Evolutionary conservation across 1,140 invertebrate species (phyloP).

Genomic region (Drosophila sp.): DNA sequence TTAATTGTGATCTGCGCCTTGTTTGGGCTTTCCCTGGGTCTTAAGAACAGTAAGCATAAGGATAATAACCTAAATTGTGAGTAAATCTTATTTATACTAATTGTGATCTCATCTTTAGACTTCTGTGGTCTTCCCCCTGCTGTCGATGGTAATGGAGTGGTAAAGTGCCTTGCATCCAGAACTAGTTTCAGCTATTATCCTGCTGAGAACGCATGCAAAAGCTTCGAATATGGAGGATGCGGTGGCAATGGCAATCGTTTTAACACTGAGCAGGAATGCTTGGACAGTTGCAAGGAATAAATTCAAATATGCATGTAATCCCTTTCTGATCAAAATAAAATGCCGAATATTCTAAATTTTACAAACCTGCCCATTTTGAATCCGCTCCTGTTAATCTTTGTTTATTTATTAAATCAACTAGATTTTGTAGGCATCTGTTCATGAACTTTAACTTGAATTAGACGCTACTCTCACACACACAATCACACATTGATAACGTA

Average conservation of each 20-base stretch:
- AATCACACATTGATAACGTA: too few species aligned
- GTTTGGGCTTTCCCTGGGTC: constrained; percentile 47
- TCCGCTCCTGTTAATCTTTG: too few species aligned
- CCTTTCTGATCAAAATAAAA: too few species aligned
- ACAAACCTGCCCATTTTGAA: too few species aligned
- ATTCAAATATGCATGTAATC: too few species aligned
- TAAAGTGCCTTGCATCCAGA: constrained; percentile 50
- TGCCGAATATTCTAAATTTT: too few species aligned
- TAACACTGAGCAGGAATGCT: constrained; percentile 27
- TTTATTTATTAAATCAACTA: too few species aligned
- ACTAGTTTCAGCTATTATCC: constrained; percentile 92
- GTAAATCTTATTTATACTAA: not conserved
- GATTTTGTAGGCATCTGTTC: too few species aligned
- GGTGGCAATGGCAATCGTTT: constrained; percentile 96
- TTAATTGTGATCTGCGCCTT: constrained; percentile 55
- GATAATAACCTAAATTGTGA: not conserved
- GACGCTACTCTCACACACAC: too few species aligned
- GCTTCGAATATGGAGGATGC: constrained; percentile 92
- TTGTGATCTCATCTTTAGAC: constrained; percentile 18
- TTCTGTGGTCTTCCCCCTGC: constrained; percentile 38
- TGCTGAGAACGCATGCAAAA: constrained; percentile 88
- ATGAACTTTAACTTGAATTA: too few species aligned
- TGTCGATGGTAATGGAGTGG: constrained; percentile 60
- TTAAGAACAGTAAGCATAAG: constrained; percentile 58
- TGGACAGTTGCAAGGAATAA: constrained; percentile 42